Base-by-base conservation (phyloP, 2,888 invertebrate genomes). In the Anaspis maculata region DNA sequence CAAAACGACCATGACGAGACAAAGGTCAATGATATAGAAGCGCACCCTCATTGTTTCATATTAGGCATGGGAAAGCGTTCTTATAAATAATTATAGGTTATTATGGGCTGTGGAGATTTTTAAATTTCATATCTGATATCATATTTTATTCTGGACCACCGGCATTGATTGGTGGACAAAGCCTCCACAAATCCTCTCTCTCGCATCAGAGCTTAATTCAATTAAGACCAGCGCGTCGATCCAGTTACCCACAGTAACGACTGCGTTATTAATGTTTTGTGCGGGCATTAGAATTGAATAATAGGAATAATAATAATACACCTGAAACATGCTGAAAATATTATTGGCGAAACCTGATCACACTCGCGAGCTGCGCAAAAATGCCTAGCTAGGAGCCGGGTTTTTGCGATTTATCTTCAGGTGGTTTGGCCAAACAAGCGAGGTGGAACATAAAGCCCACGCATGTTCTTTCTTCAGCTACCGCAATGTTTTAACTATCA, bases 101-200 rank as follows among this genome's bases (percentile, higher is more conserved):
- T 57, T 55, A 57, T 52, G 47, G 51, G 36, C 52, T 49, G 50
- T 49, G 42, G 48, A 52, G 46, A 52, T 52, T 56, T 52, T 53
- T 48, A 51, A 50, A 51, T 41, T 49, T 51, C 46, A 49, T 52
- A 60, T 59, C 59, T 52, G 57, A 60, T 60, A 56, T 49, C 46
- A 58, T 54, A 54, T 57, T 59, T 57, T 54, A 56, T 57, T 57
- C 52, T 49, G 50, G 59, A 58, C 59, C 59, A 59, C 57, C 59
- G 49, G 53, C 59, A 52, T 50, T 44, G 57, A 46, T 45, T 42
- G 39, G 38, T 38, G 37, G 32, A 41, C 42, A 40, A 43, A 41
- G 38, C 23, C 22, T 9, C 13, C 32, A 26, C 11, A 3, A 11
- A 16, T 29, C 12, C 13, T 27, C 3, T 7, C 10, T 24, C 19